Evolutionary conservation across 2,888 invertebrate genomes (phyloP).

Genomic region (Malthinus flaveolus): DNA sequence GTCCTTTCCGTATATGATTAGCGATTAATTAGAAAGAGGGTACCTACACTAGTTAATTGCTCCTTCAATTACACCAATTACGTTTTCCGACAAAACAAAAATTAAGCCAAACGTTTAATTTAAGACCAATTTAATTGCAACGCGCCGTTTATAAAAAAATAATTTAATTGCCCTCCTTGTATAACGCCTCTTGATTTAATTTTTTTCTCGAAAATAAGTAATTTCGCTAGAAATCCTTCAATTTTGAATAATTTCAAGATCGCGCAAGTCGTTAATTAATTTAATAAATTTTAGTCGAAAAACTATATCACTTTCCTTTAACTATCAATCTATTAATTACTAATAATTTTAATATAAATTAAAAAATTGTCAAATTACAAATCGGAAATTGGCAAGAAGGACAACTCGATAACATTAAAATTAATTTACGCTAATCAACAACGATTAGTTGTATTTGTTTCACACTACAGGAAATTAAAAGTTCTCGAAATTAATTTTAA

Average conservation of each 20-base stretch:
- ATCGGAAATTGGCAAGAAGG: conserved; percentile 1
- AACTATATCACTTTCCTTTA: conserved; percentile 3
- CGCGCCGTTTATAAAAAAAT: too few relatives aligned
- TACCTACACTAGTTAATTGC: background rate
- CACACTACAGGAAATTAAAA: too few relatives aligned
- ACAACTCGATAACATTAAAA: conserved; percentile 4
- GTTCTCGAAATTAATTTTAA: too few relatives aligned
- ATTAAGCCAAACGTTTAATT: too few relatives aligned
- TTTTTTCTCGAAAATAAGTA: too few relatives aligned
- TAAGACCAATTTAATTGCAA: too few relatives aligned
- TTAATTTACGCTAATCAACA: conserved; percentile 2
- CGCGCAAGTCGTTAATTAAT: background rate
- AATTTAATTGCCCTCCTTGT: too few relatives aligned
- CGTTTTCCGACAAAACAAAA: too few relatives aligned
- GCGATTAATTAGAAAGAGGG: conserved; percentile 5
- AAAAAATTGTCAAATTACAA: conserved; percentile 4
- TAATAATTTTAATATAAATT: conserved; percentile 5
- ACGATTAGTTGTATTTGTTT: too few relatives aligned
- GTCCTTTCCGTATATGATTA: conserved; percentile 15
- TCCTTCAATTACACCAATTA: too few relatives aligned
- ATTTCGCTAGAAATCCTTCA: background rate
- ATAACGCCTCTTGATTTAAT: too few relatives aligned
- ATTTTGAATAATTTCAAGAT: conserved; percentile 5
- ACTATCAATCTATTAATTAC: conserved; percentile 6
- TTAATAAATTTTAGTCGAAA: conserved; percentile 5